phyloP scores from a whole-genome alignment of 1,140 invertebrate species.

The Anagrus nilaparvatae region DNA sequence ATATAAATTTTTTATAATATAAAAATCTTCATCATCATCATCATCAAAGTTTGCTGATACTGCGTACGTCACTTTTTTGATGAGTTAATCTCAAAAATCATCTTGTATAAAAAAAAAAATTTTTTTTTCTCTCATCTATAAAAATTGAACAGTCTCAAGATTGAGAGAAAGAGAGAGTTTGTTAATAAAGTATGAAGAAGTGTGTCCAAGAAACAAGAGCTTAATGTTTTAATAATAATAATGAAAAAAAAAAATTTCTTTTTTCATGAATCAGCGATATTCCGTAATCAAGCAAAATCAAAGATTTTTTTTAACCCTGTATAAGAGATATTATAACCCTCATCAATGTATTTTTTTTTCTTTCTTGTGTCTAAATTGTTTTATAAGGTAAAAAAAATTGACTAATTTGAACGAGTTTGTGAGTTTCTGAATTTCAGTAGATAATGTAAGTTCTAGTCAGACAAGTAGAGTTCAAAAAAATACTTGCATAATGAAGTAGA shows the following conservation, averaged over 20 bases:
- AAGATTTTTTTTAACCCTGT: not conserved
- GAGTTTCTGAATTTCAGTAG: not conserved
- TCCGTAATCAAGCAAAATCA: constrained; percentile 29
- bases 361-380: constrained; percentile 4
- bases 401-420: not conserved
- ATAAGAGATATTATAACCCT: constrained; percentile 1
- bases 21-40: constrained; percentile 28
- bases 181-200: too few relatives aligned
- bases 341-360: not conserved
- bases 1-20: too few relatives aligned
- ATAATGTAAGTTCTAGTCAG: not conserved
- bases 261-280: constrained; percentile 39
- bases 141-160: too few relatives aligned
- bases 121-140: too few relatives aligned
- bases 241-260: too few relatives aligned
- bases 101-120: constrained; percentile 10
- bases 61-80: constrained; percentile 32
- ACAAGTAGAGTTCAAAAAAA: too few relatives aligned
- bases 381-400: too few relatives aligned
- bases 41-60: constrained; percentile 24
- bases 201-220: too few relatives aligned
- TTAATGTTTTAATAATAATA: too few relatives aligned
- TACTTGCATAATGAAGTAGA: constrained; percentile 17
- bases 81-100: constrained; percentile 32
- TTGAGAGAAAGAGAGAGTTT: too few relatives aligned